phyloP scores from a whole-genome alignment of 2,797 vertebrate species.

The Arremon aurantiirostris region DNA sequence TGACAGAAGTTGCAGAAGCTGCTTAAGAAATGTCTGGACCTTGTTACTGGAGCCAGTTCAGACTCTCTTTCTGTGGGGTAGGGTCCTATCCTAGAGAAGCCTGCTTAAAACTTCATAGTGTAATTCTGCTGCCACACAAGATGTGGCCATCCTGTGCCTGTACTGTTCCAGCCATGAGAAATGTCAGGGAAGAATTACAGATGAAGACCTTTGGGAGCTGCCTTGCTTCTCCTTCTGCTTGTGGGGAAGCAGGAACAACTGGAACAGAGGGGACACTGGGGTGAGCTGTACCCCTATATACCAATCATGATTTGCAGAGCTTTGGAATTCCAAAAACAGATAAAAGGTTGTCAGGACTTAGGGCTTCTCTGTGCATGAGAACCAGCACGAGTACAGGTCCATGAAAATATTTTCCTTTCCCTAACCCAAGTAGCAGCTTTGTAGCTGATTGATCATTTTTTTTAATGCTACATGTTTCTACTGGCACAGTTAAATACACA shows the following conservation, averaged over 20 bases:
- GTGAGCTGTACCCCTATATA: neutral
- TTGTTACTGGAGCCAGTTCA: neutral
- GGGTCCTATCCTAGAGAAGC: neutral
- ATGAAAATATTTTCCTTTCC: slow-evolving; percentile 14
- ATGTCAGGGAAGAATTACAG: neutral
- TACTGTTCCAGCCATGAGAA: neutral
- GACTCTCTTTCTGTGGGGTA: neutral
- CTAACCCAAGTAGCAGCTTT: neutral
- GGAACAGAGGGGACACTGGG: neutral
- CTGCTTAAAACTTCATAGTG: neutral
- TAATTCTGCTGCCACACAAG: neutral
- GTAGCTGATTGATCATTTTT: neutral
- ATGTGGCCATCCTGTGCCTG: neutral
- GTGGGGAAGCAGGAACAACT: neutral
- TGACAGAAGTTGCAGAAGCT: neutral
- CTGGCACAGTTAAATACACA: slow-evolving; percentile 6
- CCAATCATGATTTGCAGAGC: neutral
- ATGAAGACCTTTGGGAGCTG: neutral
- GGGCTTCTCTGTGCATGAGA: neutral
- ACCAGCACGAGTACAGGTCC: neutral
- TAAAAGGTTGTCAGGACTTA: neutral
- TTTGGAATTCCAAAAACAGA: neutral
- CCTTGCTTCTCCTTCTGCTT: neutral
- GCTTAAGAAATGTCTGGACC: neutral
- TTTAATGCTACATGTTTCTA: neutral